Evolutionary conservation across 2,888 invertebrate genomes (phyloP).

Genomic region (Resseliella maxima): DNA sequence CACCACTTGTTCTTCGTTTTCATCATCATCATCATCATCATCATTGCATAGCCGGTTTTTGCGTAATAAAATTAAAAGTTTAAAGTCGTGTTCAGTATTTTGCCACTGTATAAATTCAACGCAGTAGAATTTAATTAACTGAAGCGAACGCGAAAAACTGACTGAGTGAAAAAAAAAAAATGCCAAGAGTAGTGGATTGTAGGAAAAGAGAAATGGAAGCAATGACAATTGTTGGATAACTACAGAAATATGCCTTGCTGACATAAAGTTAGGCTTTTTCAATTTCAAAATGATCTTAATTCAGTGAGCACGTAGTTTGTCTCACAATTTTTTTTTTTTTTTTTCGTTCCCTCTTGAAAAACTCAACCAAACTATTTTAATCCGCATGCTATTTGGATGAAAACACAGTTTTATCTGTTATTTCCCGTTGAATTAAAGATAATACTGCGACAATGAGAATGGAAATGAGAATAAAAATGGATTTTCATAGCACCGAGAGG

Average conservation of each 20-base stretch:
- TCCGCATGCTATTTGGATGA: conserved; percentile 7
- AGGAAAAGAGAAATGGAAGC: background rate
- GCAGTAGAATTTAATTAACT: conserved; percentile 46
- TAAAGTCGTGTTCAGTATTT: conserved; percentile 28
- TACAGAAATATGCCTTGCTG: background rate
- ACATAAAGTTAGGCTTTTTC: background rate
- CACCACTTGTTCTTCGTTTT: background rate
- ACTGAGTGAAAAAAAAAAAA: background rate
- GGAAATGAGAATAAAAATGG: background rate
- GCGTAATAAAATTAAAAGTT: conserved; percentile 47
- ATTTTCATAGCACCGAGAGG: background rate
- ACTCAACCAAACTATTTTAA: conserved; percentile 14
- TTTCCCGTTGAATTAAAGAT: conserved; percentile 53
- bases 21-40: background rate
- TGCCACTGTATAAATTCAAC: conserved; percentile 20
- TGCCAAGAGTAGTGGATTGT: background rate
- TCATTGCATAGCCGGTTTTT: background rate
- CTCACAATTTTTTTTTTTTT: background rate
- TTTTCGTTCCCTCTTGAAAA: background rate
- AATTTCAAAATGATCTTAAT: conserved; percentile 16
- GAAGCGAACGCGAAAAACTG: background rate
- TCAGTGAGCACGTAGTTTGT: conserved; percentile 12
- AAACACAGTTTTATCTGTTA: conserved; percentile 24
- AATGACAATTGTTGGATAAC: conserved; percentile 29
- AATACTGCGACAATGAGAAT: background rate